Percentiles rank a stretch among this genome's conserved stretches.
Evolutionary conservation across 2,113 vertebrate genomes (phyloP).

Genomic region (Gavia stellata): DNA sequence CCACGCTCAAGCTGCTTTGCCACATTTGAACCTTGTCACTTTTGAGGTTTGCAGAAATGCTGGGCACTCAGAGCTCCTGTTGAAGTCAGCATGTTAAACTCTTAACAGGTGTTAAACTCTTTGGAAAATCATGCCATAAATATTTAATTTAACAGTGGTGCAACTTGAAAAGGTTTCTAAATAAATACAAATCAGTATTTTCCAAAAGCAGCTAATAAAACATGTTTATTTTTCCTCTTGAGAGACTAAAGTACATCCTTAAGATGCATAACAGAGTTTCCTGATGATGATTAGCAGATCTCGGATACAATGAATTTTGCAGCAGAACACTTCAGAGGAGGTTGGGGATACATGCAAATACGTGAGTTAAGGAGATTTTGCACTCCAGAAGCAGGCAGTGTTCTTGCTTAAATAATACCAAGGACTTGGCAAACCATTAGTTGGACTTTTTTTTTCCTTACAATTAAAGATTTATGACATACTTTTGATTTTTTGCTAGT

Average conservation of each 20-base stretch:
- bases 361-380: background rate
- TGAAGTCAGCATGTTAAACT: background rate
- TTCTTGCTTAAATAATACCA: conserved; percentile 30
- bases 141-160: conserved; percentile 60
- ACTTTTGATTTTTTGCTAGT: conserved; percentile 14
- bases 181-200: conserved; percentile 64
- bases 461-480: conserved; percentile 42
- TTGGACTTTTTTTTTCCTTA: background rate
- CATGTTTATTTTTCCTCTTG: conserved; percentile 60
- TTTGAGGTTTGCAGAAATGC: background rate
- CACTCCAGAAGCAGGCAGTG: background rate
- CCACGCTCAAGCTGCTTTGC: background rate
- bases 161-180: conserved; percentile 59
- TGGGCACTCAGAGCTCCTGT: background rate
- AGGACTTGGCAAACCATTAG: conserved; percentile 36
- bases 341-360: background rate
- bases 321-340: conserved; percentile 22
- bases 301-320: conserved; percentile 32
- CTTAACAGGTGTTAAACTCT: conserved; percentile 43
- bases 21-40: background rate
- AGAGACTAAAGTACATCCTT: conserved; percentile 47
- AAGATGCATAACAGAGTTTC: conserved; percentile 49
- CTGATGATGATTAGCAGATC: conserved; percentile 55
- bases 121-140: conserved; percentile 52
- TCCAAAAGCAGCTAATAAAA: conserved; percentile 65